Base-by-base conservation (phyloP, 2,888 invertebrate species). In the Pseudococcus longispinus region DNA sequence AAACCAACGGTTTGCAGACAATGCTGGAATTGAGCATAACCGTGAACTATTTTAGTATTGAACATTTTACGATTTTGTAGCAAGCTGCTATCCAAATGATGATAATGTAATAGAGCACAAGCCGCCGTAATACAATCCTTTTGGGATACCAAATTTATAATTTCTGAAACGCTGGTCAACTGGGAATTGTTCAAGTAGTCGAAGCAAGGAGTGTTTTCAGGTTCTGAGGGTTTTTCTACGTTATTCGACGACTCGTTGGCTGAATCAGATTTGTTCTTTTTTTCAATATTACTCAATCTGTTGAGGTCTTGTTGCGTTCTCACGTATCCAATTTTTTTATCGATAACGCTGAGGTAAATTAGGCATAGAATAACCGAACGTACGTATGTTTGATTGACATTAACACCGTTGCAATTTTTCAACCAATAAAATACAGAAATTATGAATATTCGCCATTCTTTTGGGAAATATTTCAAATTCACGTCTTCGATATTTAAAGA, bases 11-110 rank as follows among this genome's bases (percentile, higher is more conserved):
- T 93, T 13, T 91, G 91, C 55, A 94, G 90, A 89, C 93, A 93
- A 90, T 92, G 93, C 90, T 95, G 95, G 90, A 94, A 93, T 89
- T 94, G 93, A 1, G 94, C 93, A 90, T 94, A 94, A 8, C 91
- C 91, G 89, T 95, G 94, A 88, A 95, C 92, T 88, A 92, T 91
- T 86, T 90, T 91, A 2, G 91, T 89, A 89, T 93, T 92, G 90
- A 92, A 95, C 87, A 91, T 91, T 89, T 92, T 93, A 0, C 92
- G 92, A 89, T 91, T 92, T 85, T 90, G 91, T 88, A 90, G 90
- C 87, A 94, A 91, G 89, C 92, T 92, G 9, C 91, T 90, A 89
- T 93, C 92, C 83, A 93, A 91, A 89, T 93, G 92, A 90, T 94
- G 94, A 90, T 93, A 92, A 87, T 91, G 91, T 83, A 94, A 90